Percentiles rank a stretch among this genome's conserved stretches.
Evolutionary conservation across 1,140 invertebrate genomes (phyloP).

Genomic region (Euwallacea fornicatus): DNA sequence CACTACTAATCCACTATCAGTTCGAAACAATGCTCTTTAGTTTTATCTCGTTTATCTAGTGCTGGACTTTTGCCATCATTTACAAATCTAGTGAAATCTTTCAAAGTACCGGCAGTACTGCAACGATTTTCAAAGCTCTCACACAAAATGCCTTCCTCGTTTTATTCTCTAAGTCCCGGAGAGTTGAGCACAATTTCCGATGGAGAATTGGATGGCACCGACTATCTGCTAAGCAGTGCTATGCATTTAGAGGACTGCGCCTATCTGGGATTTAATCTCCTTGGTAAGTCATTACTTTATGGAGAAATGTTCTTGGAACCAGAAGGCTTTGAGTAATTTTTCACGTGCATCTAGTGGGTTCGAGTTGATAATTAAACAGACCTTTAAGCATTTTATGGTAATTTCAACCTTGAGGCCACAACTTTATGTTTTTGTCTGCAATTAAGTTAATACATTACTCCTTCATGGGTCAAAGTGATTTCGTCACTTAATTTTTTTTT

Average conservation of each 20-base stretch:
- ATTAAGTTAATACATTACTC: not conserved
- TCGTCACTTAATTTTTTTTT: not conserved
- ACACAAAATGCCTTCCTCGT: slow-evolving; percentile 46
- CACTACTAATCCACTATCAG: not conserved
- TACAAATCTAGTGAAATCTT: not conserved
- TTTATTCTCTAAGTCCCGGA: slow-evolving; percentile 48
- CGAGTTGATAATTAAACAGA: slow-evolving; percentile 9
- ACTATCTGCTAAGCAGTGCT: slow-evolving; percentile 62
- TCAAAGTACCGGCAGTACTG: too few species aligned
- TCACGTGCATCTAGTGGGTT: not conserved
- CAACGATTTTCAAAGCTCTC: not conserved
- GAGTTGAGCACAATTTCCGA: slow-evolving; percentile 50
- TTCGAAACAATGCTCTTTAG: slow-evolving; percentile 8
- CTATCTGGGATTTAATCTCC: slow-evolving; percentile 58
- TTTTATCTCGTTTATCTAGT: slow-evolving; percentile 9
- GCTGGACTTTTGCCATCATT: not conserved
- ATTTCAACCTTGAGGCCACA: not conserved
- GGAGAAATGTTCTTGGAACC: too few species aligned
- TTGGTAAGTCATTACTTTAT: slow-evolving; percentile 55
- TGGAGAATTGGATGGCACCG: slow-evolving; percentile 61
- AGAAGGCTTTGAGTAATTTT: not conserved
- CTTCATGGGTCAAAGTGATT: not conserved
- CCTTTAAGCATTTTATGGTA: slow-evolving; percentile 11
- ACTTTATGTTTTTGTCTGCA: not conserved
- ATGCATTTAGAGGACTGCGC: slow-evolving; percentile 60